Base-by-base conservation (phyloP, 2,113 vertebrate species). In the Aptenodytes forsteri region DNA sequence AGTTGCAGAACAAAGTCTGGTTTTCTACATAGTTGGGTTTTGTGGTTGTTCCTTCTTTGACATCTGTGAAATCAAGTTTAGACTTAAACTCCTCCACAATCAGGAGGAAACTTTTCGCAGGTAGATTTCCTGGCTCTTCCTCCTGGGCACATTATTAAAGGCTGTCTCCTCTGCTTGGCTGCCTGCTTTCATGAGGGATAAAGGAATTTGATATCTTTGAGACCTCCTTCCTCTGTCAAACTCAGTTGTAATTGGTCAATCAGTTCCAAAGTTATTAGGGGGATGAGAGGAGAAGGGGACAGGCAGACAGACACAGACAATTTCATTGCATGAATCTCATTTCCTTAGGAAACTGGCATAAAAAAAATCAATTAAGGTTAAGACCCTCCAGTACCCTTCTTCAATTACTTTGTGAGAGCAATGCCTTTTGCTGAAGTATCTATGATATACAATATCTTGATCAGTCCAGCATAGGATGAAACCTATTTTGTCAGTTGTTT, bases 131-230 rank as follows among this genome's bases (percentile, higher is more conserved):
- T 25, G 34, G 64, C 36, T 32, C 29, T 11, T 23, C 47, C 22
- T 47, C 46, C 87, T 30, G 56, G 77, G 56, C 19, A 11, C 0
- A 0, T 91, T 82, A 97, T 85, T 82, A 94, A 94, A 91, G 71
- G 61, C 77, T 78, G 93, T 95, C 95, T 96, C 91, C 89, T 92
- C 87, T 93, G 94, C 89, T 94, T 91, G 94, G 91, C 91, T 96
- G 94, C 93, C 91, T 94, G 84, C 90, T 94, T 93, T 95, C 72
- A 83, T 87, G 87, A 90, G 75, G 64, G 73, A 23, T 9, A 6
- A 40, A 82, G 97, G 77, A 96, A 96, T 79, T 5, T 64, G 95
- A 94, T 95, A 95, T 30, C 93, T 97, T 17, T 64, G 91, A 90
- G 89, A 36, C 91, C 67, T 94, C 78, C 81, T 85, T 76, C 70